These are phyloP conservation scores for Trichacis sp. DNA, from an alignment of 2,888 invertebrate species.

Conservation along the genomic window DNA sequence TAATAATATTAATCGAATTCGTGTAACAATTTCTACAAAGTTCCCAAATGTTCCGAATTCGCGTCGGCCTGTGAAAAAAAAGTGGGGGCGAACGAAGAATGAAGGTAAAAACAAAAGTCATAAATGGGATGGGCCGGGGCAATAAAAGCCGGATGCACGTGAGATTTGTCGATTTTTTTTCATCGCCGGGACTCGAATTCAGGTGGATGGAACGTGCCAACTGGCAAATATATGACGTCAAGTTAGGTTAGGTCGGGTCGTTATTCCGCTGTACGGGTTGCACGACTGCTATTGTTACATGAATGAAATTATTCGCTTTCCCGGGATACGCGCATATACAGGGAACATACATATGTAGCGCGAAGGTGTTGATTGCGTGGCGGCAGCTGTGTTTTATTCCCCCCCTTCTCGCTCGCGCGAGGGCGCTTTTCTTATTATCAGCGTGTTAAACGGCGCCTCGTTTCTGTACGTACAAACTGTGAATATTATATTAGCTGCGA, in stretches of 20 bases:
- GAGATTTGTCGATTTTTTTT: conserved; percentile 41
- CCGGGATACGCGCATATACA: conserved; percentile 59
- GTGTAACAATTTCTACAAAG: too few relatives aligned
- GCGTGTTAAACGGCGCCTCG: conserved; percentile 60
- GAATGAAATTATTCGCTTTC: conserved; percentile 68
- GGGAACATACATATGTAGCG: conserved; percentile 36
- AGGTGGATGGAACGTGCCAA: conserved; percentile 47
- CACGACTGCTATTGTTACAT: conserved; percentile 54
- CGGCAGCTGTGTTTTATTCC: conserved; percentile 67
- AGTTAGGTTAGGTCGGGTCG: conserved; percentile 50
- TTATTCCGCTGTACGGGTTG: conserved; percentile 55
- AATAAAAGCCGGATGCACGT: conserved; percentile 44
- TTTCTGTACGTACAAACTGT: conserved; percentile 60
- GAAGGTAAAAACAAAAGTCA: conserved; percentile 5
- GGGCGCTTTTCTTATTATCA: conserved; percentile 57
- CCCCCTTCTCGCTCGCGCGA: conserved; percentile 44
- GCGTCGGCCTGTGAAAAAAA: too few relatives aligned
- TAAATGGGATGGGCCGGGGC: conserved; percentile 10
- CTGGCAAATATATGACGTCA: conserved; percentile 50
- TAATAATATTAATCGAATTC: too few relatives aligned
- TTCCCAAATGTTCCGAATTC: too few relatives aligned
- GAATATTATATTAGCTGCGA: conserved; percentile 56
- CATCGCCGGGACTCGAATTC: conserved; percentile 43
- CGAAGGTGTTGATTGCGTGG: conserved; percentile 64
- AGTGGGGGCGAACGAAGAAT: background rate